Conservation (phyloP, 2,888 invertebrate genomes). For the Acrobasis repandana region DNA sequence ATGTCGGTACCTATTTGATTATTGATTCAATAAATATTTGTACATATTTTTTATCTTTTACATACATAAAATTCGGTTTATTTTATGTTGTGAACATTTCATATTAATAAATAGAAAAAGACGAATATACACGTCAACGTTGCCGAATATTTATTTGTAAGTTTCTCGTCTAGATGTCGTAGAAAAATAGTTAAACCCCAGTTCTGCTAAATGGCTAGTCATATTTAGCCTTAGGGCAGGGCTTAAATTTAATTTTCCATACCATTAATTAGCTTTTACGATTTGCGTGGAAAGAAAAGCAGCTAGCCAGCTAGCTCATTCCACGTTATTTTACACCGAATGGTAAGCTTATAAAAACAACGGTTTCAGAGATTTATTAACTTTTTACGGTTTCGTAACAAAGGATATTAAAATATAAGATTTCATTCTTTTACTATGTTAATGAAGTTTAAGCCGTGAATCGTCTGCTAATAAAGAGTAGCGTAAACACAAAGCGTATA, state of each 20-base stretch:
- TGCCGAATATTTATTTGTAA: too few species aligned
- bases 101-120: too few species aligned
- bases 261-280: conserved; percentile 1
- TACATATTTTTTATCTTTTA: too few species aligned
- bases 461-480: too few species aligned
- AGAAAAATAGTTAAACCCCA: too few species aligned
- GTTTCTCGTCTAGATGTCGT: too few species aligned
- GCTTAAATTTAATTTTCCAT: not conserved
- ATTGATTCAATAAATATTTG: too few species aligned
- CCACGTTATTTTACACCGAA: not conserved
- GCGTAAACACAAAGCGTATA: too few species aligned
- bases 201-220: not conserved
- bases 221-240: not conserved
- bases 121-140: too few species aligned
- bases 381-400: conserved; percentile 2
- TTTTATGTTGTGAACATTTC: too few species aligned
- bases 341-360: not conserved
- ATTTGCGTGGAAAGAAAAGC: conserved; percentile 2
- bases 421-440: not conserved
- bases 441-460: not conserved
- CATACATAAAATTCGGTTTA: too few species aligned
- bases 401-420: not conserved
- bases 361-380: not conserved
- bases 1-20: too few species aligned
- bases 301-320: not conserved